Percentiles rank a stretch among this genome's conserved stretches.
Conservation (phyloP, 1,140 invertebrate genomes). For the Drosophila saltans region DNA sequence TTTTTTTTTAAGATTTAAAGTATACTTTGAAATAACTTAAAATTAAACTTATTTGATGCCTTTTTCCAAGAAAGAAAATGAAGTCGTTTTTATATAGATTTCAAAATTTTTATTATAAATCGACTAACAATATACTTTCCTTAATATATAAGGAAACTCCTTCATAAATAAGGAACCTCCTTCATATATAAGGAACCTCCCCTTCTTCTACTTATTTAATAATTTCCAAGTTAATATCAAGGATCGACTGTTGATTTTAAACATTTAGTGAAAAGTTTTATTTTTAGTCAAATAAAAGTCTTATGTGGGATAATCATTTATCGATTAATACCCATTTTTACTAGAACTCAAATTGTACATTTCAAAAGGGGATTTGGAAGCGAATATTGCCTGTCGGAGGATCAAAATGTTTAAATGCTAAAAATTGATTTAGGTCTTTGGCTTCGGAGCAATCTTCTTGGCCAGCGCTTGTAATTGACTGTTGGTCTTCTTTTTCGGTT, state of each 20-base stretch:
- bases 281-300: neutral
- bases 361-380: neutral
- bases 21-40: too few species aligned
- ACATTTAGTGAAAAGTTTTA: neutral
- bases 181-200: too few species aligned
- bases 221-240: too few species aligned
- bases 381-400: neutral
- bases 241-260: neutral
- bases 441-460: conserved; percentile 79
- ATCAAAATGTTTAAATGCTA: neutral
- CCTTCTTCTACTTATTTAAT: too few species aligned
- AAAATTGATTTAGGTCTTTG: conserved; percentile 32
- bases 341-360: conserved; percentile 8
- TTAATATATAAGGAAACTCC: too few species aligned
- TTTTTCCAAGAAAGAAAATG: too few species aligned
- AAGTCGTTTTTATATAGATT: too few species aligned
- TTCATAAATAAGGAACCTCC: too few species aligned
- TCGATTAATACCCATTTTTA: neutral
- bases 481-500: conserved; percentile 65
- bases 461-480: conserved; percentile 57
- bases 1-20: too few species aligned
- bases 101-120: too few species aligned
- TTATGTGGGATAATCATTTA: neutral
- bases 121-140: too few species aligned
- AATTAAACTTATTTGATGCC: too few species aligned